Evolutionary conservation across 1,140 invertebrate genomes (phyloP).

Genomic region (Pseudomyrmex dendroicus): DNA sequence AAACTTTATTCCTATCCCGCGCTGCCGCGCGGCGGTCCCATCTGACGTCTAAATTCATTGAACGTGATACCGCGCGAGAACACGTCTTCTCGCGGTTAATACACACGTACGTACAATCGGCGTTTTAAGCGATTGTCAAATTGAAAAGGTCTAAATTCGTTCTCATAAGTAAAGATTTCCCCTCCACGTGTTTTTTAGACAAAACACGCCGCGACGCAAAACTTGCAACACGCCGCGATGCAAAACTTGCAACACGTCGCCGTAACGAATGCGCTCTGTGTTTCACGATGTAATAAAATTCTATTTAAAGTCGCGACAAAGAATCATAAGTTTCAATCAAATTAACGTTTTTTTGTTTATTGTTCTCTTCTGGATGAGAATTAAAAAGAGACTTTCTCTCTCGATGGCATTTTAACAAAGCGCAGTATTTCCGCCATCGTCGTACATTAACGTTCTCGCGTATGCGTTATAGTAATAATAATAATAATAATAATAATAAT

Average conservation of each 20-base stretch:
- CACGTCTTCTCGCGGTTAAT: constrained; percentile 2
- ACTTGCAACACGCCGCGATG: neutral
- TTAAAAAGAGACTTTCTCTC: too few species aligned
- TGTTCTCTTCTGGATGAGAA: too few species aligned
- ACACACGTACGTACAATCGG: neutral
- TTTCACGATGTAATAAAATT: too few species aligned
- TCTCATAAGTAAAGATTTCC: neutral
- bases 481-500: neutral
- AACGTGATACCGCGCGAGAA: constrained; percentile 20
- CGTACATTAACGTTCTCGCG: neutral
- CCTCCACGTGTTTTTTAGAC: neutral
- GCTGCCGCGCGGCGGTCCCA: constrained; percentile 30
- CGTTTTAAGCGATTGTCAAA: constrained; percentile 10
- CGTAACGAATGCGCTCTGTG: too few species aligned
- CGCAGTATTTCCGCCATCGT: neutral
- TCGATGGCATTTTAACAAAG: neutral
- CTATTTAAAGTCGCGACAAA: too few species aligned
- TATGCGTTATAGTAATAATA: neutral
- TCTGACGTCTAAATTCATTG: constrained; percentile 39
- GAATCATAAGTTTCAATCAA: too few species aligned
- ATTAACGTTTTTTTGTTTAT: too few species aligned
- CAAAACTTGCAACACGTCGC: neutral
- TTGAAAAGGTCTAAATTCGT: neutral
- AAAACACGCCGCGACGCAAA: neutral
- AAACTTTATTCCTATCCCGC: constrained; percentile 59